Percentiles rank a stretch among this genome's conserved stretches.
Conservation (phyloP, 2,888 invertebrate genomes). For the Taphrorychus bicolor region DNA sequence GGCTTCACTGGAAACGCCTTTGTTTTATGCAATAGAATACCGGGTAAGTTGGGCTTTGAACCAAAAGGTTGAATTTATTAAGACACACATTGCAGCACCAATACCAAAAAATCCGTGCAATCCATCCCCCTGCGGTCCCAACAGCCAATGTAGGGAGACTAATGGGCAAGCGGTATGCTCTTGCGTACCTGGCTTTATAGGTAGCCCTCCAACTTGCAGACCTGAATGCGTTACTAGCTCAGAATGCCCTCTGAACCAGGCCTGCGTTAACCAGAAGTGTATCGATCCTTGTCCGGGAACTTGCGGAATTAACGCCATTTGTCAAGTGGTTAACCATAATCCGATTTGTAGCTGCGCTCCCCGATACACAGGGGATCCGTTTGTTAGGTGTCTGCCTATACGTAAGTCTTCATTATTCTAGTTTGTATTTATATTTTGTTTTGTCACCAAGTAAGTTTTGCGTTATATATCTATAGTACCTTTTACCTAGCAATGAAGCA, state of each 20-base stretch:
- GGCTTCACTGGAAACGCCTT: conserved; percentile 81
- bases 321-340: conserved; percentile 71
- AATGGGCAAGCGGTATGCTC: conserved; percentile 64
- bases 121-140: conserved; percentile 68
- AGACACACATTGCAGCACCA: conserved; percentile 18
- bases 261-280: conserved; percentile 66
- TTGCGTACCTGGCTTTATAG: conserved; percentile 62
- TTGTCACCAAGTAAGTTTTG: too few species aligned
- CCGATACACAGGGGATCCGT: conserved; percentile 68
- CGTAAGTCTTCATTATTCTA: conserved; percentile 46
- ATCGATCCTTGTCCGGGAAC: conserved; percentile 70
- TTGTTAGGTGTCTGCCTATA: conserved; percentile 69
- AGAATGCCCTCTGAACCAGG: conserved; percentile 63
- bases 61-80: background rate
- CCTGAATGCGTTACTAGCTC: conserved; percentile 66
- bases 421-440: too few species aligned
- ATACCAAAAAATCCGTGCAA: conserved; percentile 60
- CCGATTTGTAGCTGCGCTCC: conserved; percentile 70
- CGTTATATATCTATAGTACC: too few species aligned
- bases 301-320: conserved; percentile 69
- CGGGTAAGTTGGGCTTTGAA: conserved; percentile 50
- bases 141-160: conserved; percentile 63
- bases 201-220: conserved; percentile 64
- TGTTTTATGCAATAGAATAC: conserved; percentile 62
- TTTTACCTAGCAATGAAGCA: too few species aligned